Conservation (phyloP, 2,797 vertebrate genomes). For the Onychomys torridus region DNA sequence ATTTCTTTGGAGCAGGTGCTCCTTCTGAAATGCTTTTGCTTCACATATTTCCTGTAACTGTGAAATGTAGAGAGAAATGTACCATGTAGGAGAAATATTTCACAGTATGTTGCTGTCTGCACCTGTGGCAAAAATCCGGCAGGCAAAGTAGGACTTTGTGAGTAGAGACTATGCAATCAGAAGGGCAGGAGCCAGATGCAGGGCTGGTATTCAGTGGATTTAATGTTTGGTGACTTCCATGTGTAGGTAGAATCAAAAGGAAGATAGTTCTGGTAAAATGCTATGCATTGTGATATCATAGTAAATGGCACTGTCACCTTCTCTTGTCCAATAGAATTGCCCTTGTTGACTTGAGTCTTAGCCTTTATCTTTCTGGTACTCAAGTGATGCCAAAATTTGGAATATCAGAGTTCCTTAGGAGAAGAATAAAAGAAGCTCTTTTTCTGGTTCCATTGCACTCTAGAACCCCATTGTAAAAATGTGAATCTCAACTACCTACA, state of each 20-base stretch:
- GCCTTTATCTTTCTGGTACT: constrained; percentile 46
- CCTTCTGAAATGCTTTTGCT: constrained; percentile 78
- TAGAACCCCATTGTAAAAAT: constrained; percentile 33
- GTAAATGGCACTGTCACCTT: background rate
- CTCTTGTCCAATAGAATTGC: constrained; percentile 24
- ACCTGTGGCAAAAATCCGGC: constrained; percentile 29
- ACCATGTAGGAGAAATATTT: constrained; percentile 76
- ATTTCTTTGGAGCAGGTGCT: constrained; percentile 86
- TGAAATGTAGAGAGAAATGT: constrained; percentile 68
- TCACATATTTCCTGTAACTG: constrained; percentile 70
- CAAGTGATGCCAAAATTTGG: constrained; percentile 50
- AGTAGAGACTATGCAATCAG: background rate
- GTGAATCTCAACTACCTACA: constrained; percentile 27
- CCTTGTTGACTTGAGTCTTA: constrained; percentile 32
- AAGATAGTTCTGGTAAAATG: constrained; percentile 15
- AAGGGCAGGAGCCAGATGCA: constrained; percentile 13
- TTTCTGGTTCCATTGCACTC: background rate
- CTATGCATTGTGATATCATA: background rate
- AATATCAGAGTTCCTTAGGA: constrained; percentile 9
- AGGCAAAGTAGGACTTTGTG: background rate
- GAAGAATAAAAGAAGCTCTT: constrained; percentile 48
- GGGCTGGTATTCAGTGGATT: background rate
- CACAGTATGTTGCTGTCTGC: constrained; percentile 11
- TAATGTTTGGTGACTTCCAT: constrained; percentile 33
- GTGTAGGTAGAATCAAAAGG: constrained; percentile 43